Evolutionary conservation across 2,113 vertebrate genomes (phyloP), one percentile per base, ranked within the genome.

Genomic region (Theristicus caerulescens): DNA sequence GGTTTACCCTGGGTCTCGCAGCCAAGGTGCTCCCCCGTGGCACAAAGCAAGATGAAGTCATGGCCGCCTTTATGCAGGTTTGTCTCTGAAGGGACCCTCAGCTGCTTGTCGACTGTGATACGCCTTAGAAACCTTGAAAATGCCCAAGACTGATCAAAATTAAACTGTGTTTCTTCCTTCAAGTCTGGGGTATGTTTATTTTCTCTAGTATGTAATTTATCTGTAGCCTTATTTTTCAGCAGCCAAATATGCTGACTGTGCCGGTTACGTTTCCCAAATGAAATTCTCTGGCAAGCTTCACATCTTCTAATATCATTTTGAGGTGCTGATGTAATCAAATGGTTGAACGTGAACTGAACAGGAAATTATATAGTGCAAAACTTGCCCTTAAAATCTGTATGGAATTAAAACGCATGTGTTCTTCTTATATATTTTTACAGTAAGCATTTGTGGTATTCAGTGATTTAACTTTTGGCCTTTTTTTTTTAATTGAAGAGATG

Each of bases 261-360:
- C 82, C 31, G 34, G 58, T 88, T 74, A 13, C 1, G 5, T 69
- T 80, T 95, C 95, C 95, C 92, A 65, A 26, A 21, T 76, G 84
- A 61, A 93, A 83, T 86, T 38, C 90, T 40, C 70, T 97, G 95
- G 93, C 96, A 82, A 29, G 38, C 88, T 40, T 49, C 22, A 6
- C 51, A 10, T 82, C 92, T 74, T 44, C 61, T 61, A 34, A 13
- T 55, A 29, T 46, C 16, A 5, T 85, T 62, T 66, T 7, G 87
- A 92, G 90, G 91, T 93, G 88, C 90, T 97, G 95, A 93, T 94
- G 87, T 91, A 67, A 92, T 86, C 89, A 31, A 46, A 77, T 8
- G 21, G 40, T 24, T 78, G n/a, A 49, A 67, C 2, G 3, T 80
- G 84, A 52, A 14, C 54, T 21, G 42, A 71, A 22, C n/a, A 19